A percentile compares a stretch with the other conserved stretches of the same genome.
phyloP scores from a whole-genome alignment of 2,888 invertebrate genomes.

The Tribolium freemani region DNA sequence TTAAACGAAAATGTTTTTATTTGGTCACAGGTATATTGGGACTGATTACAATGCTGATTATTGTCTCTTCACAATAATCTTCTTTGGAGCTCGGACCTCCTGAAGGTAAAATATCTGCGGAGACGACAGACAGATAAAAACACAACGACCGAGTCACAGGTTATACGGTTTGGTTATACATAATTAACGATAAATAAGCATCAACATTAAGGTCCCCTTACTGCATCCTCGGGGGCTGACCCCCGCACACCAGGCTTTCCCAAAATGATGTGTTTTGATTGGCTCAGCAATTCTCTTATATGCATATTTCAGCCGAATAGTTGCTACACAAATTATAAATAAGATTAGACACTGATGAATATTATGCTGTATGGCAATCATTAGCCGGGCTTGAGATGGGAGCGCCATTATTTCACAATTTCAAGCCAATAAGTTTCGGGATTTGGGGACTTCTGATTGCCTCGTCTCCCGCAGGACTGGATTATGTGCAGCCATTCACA shows the following conservation, averaged over 20 bases:
- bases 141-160: constrained; percentile 58
- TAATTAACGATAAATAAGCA: constrained; percentile 55
- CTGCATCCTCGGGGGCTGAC: constrained; percentile 51
- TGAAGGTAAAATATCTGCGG: constrained; percentile 59
- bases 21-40: constrained; percentile 58
- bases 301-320: constrained; percentile 51
- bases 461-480: constrained; percentile 66
- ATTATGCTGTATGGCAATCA: constrained; percentile 62
- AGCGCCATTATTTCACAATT: constrained; percentile 50
- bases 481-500: constrained; percentile 78
- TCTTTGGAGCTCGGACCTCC: constrained; percentile 59
- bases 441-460: constrained; percentile 64
- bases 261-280: constrained; percentile 67
- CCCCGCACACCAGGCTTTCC: constrained; percentile 58
- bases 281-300: constrained; percentile 70
- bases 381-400: constrained; percentile 62
- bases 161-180: constrained; percentile 42
- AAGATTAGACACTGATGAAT: constrained; percentile 50
- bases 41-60: constrained; percentile 67
- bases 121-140: constrained; percentile 57
- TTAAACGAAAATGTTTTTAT: constrained; percentile 58
- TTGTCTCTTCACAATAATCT: constrained; percentile 70
- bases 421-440: constrained; percentile 1
- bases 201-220: constrained; percentile 63
- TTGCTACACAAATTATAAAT: constrained; percentile 52